Evolutionary conservation across 2,797 vertebrate species (phyloP), one percentile per base, ranked within the genome.

Genomic region (Pogoniulus pusillus): DNA sequence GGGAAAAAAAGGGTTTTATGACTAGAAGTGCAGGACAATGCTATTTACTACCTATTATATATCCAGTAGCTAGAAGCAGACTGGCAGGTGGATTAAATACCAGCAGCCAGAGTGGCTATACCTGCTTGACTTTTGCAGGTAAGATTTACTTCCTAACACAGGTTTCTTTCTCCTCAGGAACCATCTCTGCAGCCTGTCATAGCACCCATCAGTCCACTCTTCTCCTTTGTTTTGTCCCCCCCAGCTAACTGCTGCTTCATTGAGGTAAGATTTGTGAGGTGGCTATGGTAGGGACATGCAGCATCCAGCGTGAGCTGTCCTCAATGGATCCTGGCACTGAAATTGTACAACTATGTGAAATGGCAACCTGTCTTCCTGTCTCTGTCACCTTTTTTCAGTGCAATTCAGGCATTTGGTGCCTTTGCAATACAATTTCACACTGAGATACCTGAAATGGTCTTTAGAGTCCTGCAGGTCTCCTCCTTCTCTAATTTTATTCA

Each of bases 251-350:
- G 83, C 59, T 68, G 32, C 49, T 75, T 66, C 6, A 0, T 41
- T 39, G 4, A 54, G 64, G 64, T 68, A 43, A 72, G 78, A 14
- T 34, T 34, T 34, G 20, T 0, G 4, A 58, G 26, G 16, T 0
- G 5, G 35, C n/a, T 41, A 3, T 0, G 0, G 45, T 1, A 34
- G 39, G 47, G 57, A 64, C 58, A 5, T 3, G 41, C 53, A 71
- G 62, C 24, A n/a, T 29, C 60, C 70, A 84, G 70, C 17, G 34
- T 37, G 35, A 30, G 27, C 23, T 34, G 26, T 74, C 69, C 49
- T 80, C 49, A 13, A 54, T 20, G 43, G 47, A 54, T 39, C 20
- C 80, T 49, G 35, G 12, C 72, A 35, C 45, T 17, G 22, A 62
- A 69, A 30, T 26, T 49, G n/a, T 3, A 6, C 22, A 55, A 16